A percentile compares a stretch with the other conserved stretches of the same genome.
phyloP scores from a whole-genome alignment of 1,140 invertebrate genomes.

The Drosophila carrolli region DNA sequence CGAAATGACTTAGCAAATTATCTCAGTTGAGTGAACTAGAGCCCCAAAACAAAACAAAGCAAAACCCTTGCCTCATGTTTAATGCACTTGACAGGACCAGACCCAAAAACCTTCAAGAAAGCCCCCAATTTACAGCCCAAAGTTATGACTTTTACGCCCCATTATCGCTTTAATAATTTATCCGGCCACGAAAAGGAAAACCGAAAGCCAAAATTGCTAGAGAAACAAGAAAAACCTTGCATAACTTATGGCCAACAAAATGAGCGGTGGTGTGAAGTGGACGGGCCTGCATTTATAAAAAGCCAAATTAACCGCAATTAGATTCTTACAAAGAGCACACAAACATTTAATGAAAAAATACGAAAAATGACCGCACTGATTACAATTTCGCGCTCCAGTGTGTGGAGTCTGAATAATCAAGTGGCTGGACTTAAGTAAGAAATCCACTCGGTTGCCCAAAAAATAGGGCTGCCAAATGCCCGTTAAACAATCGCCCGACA shows the following conservation, averaged over 20 bases:
- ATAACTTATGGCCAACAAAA: slow-evolving; percentile 38
- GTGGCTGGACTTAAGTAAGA: slow-evolving; percentile 17
- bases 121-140: slow-evolving; percentile 39
- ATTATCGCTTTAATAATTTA: slow-evolving; percentile 80
- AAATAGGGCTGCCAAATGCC: slow-evolving; percentile 14
- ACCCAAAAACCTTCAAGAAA: slow-evolving; percentile 35
- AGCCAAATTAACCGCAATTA: slow-evolving; percentile 66
- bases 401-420: slow-evolving; percentile 45
- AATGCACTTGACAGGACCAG: slow-evolving; percentile 53
- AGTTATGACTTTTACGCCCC: slow-evolving; percentile 75
- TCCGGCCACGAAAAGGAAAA: slow-evolving; percentile 33
- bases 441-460: slow-evolving; percentile 12
- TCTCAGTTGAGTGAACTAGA: slow-evolving; percentile 23
- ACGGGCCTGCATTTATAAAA: slow-evolving; percentile 32
- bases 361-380: slow-evolving; percentile 17
- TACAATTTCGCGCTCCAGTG: slow-evolving; percentile 19
- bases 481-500: slow-evolving; percentile 14
- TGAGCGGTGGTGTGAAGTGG: slow-evolving; percentile 4
- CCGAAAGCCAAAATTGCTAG: slow-evolving; percentile 36
- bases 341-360: slow-evolving; percentile 38
- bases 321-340: slow-evolving; percentile 52
- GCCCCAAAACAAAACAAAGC: slow-evolving; percentile 4
- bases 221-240: slow-evolving; percentile 28
- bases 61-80: slow-evolving; percentile 46
- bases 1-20: slow-evolving; percentile 20